Conservation (phyloP, 2,797 vertebrate genomes). For the Poliocrania exsul region DNA sequence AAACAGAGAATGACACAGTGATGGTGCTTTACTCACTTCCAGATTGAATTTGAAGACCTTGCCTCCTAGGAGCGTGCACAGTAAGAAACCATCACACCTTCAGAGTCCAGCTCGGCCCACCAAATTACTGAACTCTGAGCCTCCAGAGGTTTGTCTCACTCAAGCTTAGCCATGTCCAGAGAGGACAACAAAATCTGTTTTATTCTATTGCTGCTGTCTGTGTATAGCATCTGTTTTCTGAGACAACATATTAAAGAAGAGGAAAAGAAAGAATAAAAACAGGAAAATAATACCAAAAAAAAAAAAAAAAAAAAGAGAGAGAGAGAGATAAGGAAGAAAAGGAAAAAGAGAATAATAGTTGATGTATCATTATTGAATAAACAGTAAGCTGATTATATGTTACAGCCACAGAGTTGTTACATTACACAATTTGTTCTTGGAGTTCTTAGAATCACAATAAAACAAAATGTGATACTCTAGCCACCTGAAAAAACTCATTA, state of each 20-base stretch:
- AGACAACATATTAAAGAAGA: not conserved
- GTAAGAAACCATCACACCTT: not conserved
- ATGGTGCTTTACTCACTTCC: not conserved
- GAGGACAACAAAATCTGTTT: not conserved
- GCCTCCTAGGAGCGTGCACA: not conserved
- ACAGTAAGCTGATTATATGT: not conserved
- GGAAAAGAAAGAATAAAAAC: not conserved
- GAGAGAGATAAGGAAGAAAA: not conserved
- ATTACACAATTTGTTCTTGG: not conserved
- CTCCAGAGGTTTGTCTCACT: not conserved
- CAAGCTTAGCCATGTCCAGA: not conserved
- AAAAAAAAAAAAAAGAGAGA: not conserved
- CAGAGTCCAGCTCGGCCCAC: not conserved
- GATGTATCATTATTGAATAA: not conserved
- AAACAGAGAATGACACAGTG: not conserved
- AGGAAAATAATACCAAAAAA: not conserved
- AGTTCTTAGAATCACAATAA: not conserved
- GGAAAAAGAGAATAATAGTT: not conserved
- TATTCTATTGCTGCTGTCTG: not conserved
- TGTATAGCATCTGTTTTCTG: not conserved
- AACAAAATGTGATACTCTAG: not conserved
- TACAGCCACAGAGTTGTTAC: not conserved
- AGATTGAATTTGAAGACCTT: not conserved
- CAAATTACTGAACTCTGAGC: not conserved
- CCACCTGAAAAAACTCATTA: not conserved